Base-by-base conservation (phyloP, 2,113 vertebrate species). In the Brachyhypopomus gauderio region DNA sequence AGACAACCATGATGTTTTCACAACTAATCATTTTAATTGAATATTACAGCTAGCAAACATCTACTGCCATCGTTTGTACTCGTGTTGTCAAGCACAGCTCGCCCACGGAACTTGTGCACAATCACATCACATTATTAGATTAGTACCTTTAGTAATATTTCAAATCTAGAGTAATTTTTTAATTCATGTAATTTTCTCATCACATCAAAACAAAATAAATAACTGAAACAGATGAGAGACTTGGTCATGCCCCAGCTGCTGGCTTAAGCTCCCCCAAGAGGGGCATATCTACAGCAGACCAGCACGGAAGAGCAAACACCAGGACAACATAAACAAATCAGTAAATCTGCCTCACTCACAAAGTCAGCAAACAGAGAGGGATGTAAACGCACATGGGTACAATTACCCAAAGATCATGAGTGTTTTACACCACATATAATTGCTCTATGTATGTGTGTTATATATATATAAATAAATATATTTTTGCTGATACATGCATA, bases 281-380 rank as follows among this genome's bases (percentile, higher is more conserved):
- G 77, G 56, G 69, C 58, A 85, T 92, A 92, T 92, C 89, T 91
- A 94, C 91, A 93, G 81, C 81, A 82, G 58, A n/a, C 5, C 12
- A 48, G 56, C 52, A 45, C 52, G 72, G 78, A 69, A 38, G 79
- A 81, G 82, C 83, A 84, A 72, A 52, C 84, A 41, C 30, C 30
- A 30, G 72, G 69, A 30, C 76, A 78, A 78, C 41, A 52, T 14
- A 52, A 48, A 52, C 45, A 52, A 52, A 14, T 3, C 9, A 52
- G 9, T 9, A 55, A 64, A 30, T 82, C 84, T 85, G 81, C 87
- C 84, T 86, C 84, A 56, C 85, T 83, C 75, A 66, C 79, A 70
- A 85, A 71, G 58, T 85, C 81, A 86, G 71, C 52, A 87, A 86
- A 77, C 6, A 27, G 0, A 85, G 41, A 77, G 66, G 85, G 9